Evolutionary conservation across 2,797 vertebrate genomes (phyloP).

Genomic region (Mallotus villosus): DNA sequence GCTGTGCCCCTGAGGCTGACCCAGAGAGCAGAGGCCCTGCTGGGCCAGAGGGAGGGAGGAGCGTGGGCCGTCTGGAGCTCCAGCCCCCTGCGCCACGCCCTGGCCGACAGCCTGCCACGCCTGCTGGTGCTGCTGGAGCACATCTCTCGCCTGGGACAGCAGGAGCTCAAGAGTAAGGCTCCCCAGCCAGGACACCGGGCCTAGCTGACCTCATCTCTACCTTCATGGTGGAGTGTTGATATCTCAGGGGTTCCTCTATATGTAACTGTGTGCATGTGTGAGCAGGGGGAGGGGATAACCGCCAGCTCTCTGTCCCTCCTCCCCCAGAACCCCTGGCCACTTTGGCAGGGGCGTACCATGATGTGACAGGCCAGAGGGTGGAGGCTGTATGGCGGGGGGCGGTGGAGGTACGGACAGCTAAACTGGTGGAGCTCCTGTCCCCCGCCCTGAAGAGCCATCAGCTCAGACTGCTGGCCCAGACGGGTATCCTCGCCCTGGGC

Average conservation of each 20-base stretch:
- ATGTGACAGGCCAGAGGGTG: constrained; percentile 75
- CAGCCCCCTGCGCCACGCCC: constrained; percentile 50
- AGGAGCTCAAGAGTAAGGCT: constrained; percentile 83
- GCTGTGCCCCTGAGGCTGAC: constrained; percentile 53
- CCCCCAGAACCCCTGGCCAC: constrained; percentile 79
- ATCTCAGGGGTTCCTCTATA: neutral
- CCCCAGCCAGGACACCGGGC: neutral
- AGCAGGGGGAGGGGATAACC: constrained; percentile 1
- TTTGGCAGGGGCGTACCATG: constrained; percentile 82
- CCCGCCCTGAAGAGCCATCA: constrained; percentile 70
- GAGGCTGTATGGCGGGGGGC: constrained; percentile 75
- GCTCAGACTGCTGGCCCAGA: constrained; percentile 66
- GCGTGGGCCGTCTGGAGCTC: constrained; percentile 64
- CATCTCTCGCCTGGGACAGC: constrained; percentile 72
- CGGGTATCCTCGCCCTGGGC: constrained; percentile 52
- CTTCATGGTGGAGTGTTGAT: neutral
- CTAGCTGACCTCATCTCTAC: neutral
- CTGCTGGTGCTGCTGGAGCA: constrained; percentile 70
- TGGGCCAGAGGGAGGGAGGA: constrained; percentile 38
- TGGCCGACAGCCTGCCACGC: constrained; percentile 66
- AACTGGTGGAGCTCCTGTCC: constrained; percentile 69
- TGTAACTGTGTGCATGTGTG: constrained; percentile 11
- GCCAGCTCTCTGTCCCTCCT: neutral
- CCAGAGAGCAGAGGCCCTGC: constrained; percentile 54
- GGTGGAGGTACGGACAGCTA: constrained; percentile 59